These are phyloP conservation scores for Brachionus sp. DNA, from an alignment of 1,140 invertebrate genomes.

Conservation along the genomic window DNA sequence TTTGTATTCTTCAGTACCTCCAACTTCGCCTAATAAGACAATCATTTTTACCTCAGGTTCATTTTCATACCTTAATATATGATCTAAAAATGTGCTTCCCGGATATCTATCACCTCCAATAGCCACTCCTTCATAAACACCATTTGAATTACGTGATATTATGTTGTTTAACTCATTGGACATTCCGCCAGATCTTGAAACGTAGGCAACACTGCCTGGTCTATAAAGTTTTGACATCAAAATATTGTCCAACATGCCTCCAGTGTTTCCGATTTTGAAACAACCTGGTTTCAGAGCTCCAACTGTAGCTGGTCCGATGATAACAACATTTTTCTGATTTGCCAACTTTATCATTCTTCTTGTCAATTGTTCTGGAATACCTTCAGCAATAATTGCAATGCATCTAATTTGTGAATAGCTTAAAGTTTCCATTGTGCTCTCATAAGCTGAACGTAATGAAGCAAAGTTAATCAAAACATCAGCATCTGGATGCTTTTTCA, in stretches of 20 bases:
- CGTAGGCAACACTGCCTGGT: slow-evolving; percentile 91
- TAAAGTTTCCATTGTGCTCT: slow-evolving; percentile 88
- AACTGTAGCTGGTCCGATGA: slow-evolving; percentile 92
- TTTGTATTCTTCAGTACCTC: slow-evolving; percentile 98
- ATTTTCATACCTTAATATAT: slow-evolving; percentile 77
- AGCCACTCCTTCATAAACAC: slow-evolving; percentile 94
- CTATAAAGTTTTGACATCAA: slow-evolving; percentile 92
- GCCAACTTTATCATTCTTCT: slow-evolving; percentile 85
- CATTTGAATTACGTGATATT: slow-evolving; percentile 90
- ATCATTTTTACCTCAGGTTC: slow-evolving; percentile 82
- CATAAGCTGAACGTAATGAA: slow-evolving; percentile 92
- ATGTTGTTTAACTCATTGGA: slow-evolving; percentile 99
- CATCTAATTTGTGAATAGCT: slow-evolving; percentile 82
- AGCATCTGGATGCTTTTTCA: slow-evolving; percentile 88
- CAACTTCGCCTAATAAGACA: slow-evolving; percentile 91
- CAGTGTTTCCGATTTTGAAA: slow-evolving; percentile 99
- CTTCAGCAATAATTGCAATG: slow-evolving; percentile 97
- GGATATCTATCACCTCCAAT: slow-evolving; percentile 98
- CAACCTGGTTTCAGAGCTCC: slow-evolving; percentile 94
- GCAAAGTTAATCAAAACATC: slow-evolving; percentile 98
- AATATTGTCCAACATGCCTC: slow-evolving; percentile 99
- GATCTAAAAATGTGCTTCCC: slow-evolving; percentile 96
- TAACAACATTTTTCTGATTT: slow-evolving; percentile 73
- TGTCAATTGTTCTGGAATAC: slow-evolving; percentile 96
- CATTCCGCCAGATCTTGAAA: slow-evolving; percentile 97